Evolutionary conservation across 2,113 vertebrate species (phyloP).

Genomic region (Alethe diademata): DNA sequence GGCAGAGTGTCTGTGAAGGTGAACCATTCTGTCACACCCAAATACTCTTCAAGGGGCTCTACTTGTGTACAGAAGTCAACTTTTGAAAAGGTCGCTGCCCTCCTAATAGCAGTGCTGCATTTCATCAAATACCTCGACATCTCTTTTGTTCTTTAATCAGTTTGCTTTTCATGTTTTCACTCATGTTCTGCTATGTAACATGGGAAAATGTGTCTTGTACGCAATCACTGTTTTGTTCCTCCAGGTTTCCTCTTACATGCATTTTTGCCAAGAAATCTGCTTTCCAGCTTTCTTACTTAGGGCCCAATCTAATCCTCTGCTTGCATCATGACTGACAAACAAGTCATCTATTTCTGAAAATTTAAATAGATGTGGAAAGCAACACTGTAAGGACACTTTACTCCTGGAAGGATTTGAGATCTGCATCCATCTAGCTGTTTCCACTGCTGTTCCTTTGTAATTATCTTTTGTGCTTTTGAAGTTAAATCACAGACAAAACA

Average conservation of each 20-base stretch:
- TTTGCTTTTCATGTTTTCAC: neutral
- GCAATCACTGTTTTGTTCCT: neutral
- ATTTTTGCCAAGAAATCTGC: neutral
- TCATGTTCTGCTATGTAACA: neutral
- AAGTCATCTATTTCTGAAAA: neutral
- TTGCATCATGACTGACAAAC: neutral
- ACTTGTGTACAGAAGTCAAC: neutral
- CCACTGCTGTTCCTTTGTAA: neutral
- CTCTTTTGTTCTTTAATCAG: neutral
- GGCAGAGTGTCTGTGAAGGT: neutral
- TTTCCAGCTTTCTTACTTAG: neutral
- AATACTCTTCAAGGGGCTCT: neutral
- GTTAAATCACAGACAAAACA: neutral
- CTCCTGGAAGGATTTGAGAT: neutral
- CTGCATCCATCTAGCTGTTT: neutral
- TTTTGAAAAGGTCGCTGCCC: neutral
- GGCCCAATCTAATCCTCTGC: neutral
- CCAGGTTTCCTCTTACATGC: neutral
- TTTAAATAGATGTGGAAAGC: neutral
- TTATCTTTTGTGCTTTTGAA: neutral
- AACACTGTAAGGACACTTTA: neutral
- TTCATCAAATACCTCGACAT: neutral
- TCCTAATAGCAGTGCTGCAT: neutral
- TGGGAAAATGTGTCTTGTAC: neutral
- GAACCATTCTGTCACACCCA: neutral